Percentiles rank a stretch among this genome's conserved stretches.
Conservation (phyloP, 2,888 invertebrate genomes). For the Nasonia oneida region DNA sequence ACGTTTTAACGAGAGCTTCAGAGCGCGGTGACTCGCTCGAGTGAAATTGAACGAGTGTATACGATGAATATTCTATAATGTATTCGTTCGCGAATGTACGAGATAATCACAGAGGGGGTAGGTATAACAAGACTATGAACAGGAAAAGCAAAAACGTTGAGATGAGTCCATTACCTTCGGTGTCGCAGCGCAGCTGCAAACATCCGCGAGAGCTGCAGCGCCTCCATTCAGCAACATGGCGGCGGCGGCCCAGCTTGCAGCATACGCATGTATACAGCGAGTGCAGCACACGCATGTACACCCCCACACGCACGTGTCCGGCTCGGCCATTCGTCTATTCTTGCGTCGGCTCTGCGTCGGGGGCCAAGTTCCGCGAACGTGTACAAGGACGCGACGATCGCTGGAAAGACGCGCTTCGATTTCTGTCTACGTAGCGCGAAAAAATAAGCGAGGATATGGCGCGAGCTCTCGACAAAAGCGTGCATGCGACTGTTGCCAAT, state of each 20-base stretch:
- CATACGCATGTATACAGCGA: neutral
- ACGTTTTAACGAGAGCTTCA: conserved; percentile 24
- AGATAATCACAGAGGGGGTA: too few relatives aligned
- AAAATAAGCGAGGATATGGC: neutral
- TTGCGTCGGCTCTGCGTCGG: neutral
- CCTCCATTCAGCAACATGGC: conserved; percentile 41
- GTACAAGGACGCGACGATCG: neutral
- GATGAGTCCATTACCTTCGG: conserved; percentile 40
- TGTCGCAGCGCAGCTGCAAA: conserved; percentile 13
- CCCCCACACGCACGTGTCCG: conserved; percentile 2
- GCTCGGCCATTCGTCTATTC: conserved; percentile 20
- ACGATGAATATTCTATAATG: too few relatives aligned
- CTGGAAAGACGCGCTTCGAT: neutral
- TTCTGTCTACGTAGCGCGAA: neutral
- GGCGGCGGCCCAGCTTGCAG: conserved; percentile 1
- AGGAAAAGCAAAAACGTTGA: neutral
- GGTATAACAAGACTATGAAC: neutral
- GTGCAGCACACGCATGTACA: neutral
- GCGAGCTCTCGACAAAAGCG: conserved; percentile 37
- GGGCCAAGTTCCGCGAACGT: neutral
- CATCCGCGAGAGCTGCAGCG: neutral
- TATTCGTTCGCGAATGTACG: too few relatives aligned
- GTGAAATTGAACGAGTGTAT: neutral
- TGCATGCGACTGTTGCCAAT: conserved; percentile 53
- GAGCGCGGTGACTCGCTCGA: too few relatives aligned